Base-by-base conservation (phyloP, 2,888 invertebrate genomes). In the Dryobotodes eremita region DNA sequence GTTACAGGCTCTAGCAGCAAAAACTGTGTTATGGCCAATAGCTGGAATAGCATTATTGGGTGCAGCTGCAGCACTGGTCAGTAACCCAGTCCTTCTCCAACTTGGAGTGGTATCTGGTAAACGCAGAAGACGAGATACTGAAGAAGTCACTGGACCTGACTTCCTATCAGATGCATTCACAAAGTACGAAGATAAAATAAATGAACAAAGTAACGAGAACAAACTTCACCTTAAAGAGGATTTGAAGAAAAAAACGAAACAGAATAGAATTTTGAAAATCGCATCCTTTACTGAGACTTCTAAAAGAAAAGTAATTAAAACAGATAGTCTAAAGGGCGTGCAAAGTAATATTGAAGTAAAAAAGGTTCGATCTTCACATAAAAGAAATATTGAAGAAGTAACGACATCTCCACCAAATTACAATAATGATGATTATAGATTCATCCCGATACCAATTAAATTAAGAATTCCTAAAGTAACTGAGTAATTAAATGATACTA, bases 31-130 rank as follows among this genome's bases (percentile, higher is more conserved):
- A 71, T 97, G 98, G 92, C 98, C 98, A 0, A 94, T 98, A 85
- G 98, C 98, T 61, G 98, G 98, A 42, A 97, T 98, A 66, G 98
- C 98, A 1, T 96, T 98, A n/a, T 94, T 98, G 70, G 98, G 98
- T 59, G 98, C 98, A 53, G 98, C 98, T 2, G 98, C 98, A 42
- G 98, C 98, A 26, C 95, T 98, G 79, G 98, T 98, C 75, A 97
- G 97, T 87, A 98, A 98, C 94, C 98, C 98, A 8, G 97, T 98
- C 73, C 97, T 98, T 23, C 94, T 98, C 59, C 98, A 98, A 93
- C 97, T 98, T 65, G 98, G 98, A 48, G 98, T 98, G 0, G 96
- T 98, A 15, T 97, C 98, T 26, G 98, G 98, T 26, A 95, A 97
- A 84, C 93, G 97, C 79, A 97, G 94, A 87, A 97, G 97, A 90